Conservation (phyloP, 2,888 invertebrate genomes). For the Chloroclysta siterata region DNA sequence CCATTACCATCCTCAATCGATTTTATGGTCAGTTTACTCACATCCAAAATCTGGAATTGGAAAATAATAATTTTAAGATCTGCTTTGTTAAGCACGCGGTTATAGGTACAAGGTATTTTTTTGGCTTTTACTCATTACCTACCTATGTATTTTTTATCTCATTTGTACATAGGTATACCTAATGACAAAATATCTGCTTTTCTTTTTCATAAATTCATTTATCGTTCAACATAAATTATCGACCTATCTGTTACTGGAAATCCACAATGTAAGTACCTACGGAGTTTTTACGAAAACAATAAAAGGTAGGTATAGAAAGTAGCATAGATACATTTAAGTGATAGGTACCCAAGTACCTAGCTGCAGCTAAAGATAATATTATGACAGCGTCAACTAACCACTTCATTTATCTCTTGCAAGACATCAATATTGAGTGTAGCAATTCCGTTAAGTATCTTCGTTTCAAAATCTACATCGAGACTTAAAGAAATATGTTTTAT, state of each 20-base stretch:
- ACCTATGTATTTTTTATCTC: too few species aligned
- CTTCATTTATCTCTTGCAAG: constrained; percentile 83
- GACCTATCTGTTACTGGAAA: too few species aligned
- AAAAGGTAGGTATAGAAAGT: too few species aligned
- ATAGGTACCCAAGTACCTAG: too few species aligned
- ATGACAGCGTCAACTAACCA: constrained; percentile 56
- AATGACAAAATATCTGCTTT: too few species aligned
- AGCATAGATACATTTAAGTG: too few species aligned
- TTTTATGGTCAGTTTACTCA: constrained; percentile 87
- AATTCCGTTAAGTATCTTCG: constrained; percentile 87
- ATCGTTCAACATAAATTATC: too few species aligned
- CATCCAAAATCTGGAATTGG: constrained; percentile 89
- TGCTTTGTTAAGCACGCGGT: neutral
- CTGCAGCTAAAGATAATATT: neutral
- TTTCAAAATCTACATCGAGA: constrained; percentile 89
- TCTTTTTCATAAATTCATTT: too few species aligned
- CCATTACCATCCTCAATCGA: constrained; percentile 85
- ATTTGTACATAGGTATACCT: too few species aligned
- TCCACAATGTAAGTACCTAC: too few species aligned
- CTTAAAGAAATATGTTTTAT: constrained; percentile 87
- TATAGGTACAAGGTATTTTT: neutral
- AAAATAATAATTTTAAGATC: neutral
- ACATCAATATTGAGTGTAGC: constrained; percentile 87
- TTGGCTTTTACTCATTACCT: neutral
- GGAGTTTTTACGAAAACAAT: too few species aligned